Evolutionary conservation across 2,113 vertebrate genomes (phyloP), one percentile per base, ranked within the genome.

Genomic region (Limanda limanda): DNA sequence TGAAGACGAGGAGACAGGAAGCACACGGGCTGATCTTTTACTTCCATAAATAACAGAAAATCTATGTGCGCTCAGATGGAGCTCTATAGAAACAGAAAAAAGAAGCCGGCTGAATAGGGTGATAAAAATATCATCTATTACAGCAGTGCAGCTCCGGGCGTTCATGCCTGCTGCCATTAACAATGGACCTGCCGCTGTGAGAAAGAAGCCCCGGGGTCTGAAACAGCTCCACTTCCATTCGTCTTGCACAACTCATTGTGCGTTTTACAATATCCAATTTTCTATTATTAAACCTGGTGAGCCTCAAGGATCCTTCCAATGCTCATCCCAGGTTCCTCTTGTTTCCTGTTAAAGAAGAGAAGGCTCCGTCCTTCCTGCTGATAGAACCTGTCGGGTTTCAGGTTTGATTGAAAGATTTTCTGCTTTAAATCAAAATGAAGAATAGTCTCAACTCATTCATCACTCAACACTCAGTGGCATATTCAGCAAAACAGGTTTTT

Each of bases 81-180:
- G 56, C 59, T 62, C 48, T 62, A 56, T 52, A 77, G 66, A 66
- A 65, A 57, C 7, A 81, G 48, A 71, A 23, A 1, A 10, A 13
- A 42, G 9, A 37, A 45, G 42, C 42, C 5, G 15, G 56, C 65
- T 72, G 67, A 70, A 77, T 35, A 12, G 45, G 54, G 24, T 8
- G 4, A 60, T 37, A 78, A 35, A 71, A 79, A 70, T 71, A 74
- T 51, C 60, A 65, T 68, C 78, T 57, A 59, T 66, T 65, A 65
- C 42, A 64, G 68, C 52, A 37, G 45, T 21, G 35, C 12, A 65
- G 61, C 51, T 56, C 61, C 35, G 21, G 66, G 75, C 68, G 60
- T 69, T 62, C 45, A 45, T 45, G 74, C 17, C 48, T 37, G 64
- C 71, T 51, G 72, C 48, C 64, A 55, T 15, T 40, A 42, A 83